Percentiles rank a stretch among this genome's conserved stretches.
Evolutionary conservation across 2,888 invertebrate species (phyloP).

Genomic region (Stenchaetothrips biformis): DNA sequence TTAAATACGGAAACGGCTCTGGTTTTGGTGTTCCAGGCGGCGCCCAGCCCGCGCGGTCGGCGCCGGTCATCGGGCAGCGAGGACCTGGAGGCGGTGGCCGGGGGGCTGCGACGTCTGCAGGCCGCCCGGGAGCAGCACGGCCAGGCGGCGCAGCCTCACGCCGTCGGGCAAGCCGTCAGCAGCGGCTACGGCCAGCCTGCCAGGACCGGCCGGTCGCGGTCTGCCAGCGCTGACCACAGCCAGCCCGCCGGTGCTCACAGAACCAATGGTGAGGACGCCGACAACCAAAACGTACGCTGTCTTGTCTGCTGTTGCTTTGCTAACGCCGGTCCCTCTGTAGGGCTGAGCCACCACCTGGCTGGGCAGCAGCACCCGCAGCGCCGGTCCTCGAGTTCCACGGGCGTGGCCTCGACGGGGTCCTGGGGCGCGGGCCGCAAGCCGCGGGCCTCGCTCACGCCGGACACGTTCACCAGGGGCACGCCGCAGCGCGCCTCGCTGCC

Average conservation of each 20-base stretch:
- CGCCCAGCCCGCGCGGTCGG: not conserved
- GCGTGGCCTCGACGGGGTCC: not conserved
- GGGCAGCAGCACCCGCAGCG: not conserved
- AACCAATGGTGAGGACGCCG: not conserved
- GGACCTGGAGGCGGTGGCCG: slow-evolving; percentile 20
- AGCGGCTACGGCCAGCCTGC: not conserved
- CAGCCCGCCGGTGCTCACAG: slow-evolving; percentile 11
- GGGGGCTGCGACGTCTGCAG: not conserved
- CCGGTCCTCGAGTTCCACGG: not conserved
- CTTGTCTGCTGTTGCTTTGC: not conserved
- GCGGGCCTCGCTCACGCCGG: slow-evolving; percentile 8
- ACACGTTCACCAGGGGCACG: slow-evolving; percentile 17
- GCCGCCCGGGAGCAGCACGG: not conserved
- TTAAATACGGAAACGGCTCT: no score
- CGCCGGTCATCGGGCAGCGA: slow-evolving; percentile 17
- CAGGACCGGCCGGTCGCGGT: not conserved
- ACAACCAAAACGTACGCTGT: not conserved
- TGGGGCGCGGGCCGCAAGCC: slow-evolving; percentile 22
- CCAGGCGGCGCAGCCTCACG: not conserved
- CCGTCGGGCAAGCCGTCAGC: not conserved
- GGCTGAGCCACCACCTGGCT: slow-evolving; percentile 2
- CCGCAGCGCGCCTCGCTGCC: slow-evolving; percentile 17
- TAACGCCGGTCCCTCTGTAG: not conserved
- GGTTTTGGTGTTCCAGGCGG: not conserved
- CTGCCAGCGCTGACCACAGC: slow-evolving; percentile 8